Conservation (phyloP, 2,888 invertebrate species). For the Meganola albula region DNA sequence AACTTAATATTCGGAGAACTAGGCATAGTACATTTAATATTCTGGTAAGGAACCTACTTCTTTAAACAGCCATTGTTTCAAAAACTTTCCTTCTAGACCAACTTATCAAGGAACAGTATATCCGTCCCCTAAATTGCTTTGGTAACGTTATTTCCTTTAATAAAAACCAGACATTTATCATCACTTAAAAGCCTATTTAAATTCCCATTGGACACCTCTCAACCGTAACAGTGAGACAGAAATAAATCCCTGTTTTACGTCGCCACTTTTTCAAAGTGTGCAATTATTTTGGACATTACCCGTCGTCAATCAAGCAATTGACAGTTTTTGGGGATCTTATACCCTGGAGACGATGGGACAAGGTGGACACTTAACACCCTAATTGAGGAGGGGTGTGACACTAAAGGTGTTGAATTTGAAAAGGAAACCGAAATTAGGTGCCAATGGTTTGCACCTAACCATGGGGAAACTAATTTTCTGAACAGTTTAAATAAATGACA, state of each 20-base stretch:
- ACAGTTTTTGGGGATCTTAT: conserved; percentile 10
- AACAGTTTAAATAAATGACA: too few species aligned
- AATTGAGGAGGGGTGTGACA: conserved; percentile 11
- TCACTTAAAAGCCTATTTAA: not conserved
- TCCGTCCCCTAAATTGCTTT: not conserved
- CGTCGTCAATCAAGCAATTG: conserved; percentile 12
- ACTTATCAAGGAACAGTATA: not conserved
- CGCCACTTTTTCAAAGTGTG: conserved; percentile 10
- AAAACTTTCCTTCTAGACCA: not conserved
- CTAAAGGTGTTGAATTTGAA: conserved; percentile 22
- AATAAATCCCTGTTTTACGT: conserved; percentile 5
- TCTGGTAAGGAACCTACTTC: too few species aligned
- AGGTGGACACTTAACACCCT: conserved; percentile 12
- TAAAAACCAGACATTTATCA: not conserved
- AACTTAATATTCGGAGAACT: too few species aligned
- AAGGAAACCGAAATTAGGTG: too few species aligned
- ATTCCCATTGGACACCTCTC: not conserved
- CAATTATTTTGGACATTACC: conserved; percentile 11
- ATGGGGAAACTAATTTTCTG: too few species aligned
- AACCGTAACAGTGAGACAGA: not conserved
- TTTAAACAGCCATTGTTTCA: not conserved
- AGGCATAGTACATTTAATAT: too few species aligned
- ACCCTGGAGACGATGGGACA: too few species aligned
- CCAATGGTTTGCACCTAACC: too few species aligned
- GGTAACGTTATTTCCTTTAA: not conserved